Evolutionary conservation across 2,888 invertebrate genomes (phyloP).

Genomic region (Tinea pellionella): DNA sequence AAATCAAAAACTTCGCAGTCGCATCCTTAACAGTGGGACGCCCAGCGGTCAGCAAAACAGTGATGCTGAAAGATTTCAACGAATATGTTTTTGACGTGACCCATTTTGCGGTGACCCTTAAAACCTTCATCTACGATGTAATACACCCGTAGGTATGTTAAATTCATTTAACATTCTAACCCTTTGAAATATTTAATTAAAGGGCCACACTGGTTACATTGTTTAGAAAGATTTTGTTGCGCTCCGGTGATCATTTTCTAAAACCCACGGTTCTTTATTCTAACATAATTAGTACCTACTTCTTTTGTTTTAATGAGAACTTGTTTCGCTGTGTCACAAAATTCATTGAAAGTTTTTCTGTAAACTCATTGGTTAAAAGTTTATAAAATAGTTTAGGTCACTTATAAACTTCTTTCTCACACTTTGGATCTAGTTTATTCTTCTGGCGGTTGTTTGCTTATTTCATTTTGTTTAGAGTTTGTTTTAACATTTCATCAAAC

Average conservation of each 20-base stretch:
- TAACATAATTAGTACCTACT: not conserved
- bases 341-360: not conserved
- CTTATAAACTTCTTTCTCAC: not conserved
- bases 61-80: not conserved
- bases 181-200: slow-evolving; percentile 51
- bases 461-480: too few relatives aligned
- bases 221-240: slow-evolving; percentile 5
- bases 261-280: not conserved
- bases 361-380: not conserved
- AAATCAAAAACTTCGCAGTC: too few relatives aligned
- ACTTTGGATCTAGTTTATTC: not conserved
- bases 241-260: slow-evolving; percentile 2
- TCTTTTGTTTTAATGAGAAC: slow-evolving; percentile 3
- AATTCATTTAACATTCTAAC: slow-evolving; percentile 40
- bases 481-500: too few relatives aligned
- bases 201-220: slow-evolving; percentile 16
- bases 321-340: not conserved
- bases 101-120: slow-evolving; percentile 7
- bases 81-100: not conserved
- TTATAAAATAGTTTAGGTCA: not conserved
- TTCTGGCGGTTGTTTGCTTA: too few relatives aligned
- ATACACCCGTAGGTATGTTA: slow-evolving; percentile 32
- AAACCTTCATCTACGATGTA: not conserved
- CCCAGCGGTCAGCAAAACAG: not conserved
- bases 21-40: not conserved